phyloP scores from a whole-genome alignment of 2,888 invertebrate genomes.

The Spisula solida region DNA sequence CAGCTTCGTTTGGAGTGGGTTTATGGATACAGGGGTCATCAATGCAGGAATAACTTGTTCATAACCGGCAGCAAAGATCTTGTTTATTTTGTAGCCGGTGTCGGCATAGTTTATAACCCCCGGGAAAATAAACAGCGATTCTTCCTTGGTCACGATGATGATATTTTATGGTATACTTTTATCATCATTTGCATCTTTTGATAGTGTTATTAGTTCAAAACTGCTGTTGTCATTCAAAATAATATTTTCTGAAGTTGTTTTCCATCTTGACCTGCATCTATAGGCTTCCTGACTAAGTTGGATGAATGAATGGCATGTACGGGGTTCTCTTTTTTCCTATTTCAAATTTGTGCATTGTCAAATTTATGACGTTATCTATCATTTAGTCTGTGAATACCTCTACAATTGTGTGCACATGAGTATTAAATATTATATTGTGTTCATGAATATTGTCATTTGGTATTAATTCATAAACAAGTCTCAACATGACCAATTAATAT shows the following conservation, averaged over 20 bases:
- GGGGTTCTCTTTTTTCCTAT: too few species aligned
- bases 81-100: conserved; percentile 88
- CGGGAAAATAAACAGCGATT: conserved; percentile 86
- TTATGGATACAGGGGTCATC: conserved; percentile 88
- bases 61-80: conserved; percentile 87
- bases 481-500: neutral
- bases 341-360: too few species aligned
- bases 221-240: too few species aligned
- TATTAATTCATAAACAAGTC: neutral
- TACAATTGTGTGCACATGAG: neutral
- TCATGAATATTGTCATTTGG: too few species aligned
- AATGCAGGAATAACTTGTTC: conserved; percentile 87
- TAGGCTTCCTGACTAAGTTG: too few species aligned
- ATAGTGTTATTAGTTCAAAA: neutral
- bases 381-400: neutral
- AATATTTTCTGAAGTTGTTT: too few species aligned
- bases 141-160: conserved; percentile 88
- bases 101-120: conserved; percentile 87
- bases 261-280: too few species aligned
- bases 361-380: too few species aligned
- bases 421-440: neutral
- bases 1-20: conserved; percentile 88
- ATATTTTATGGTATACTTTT: conserved; percentile 87
- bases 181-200: neutral
- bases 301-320: neutral